Conservation (phyloP, 2,113 vertebrate species). For the Trogon melanurus region DNA sequence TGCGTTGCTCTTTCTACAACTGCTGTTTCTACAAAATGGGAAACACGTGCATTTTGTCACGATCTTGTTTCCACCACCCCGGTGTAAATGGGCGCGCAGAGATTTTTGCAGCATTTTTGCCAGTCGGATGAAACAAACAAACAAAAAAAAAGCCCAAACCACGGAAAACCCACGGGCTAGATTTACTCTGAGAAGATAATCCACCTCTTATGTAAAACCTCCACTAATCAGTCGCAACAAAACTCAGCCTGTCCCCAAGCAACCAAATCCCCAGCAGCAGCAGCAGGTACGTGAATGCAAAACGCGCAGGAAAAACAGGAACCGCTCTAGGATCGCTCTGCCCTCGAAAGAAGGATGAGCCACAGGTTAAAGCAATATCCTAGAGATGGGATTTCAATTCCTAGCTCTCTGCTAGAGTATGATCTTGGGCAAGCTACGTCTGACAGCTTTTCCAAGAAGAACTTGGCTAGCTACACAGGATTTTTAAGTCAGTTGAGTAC, state of each 20-base stretch:
- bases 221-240: background rate
- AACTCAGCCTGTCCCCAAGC: background rate
- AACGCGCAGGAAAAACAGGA: background rate
- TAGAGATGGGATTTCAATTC: background rate
- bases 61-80: background rate
- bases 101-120: background rate
- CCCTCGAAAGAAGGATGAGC: background rate
- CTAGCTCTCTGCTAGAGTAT: background rate
- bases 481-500: background rate
- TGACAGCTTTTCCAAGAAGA: background rate
- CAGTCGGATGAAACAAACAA: background rate
- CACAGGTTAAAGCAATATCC: background rate
- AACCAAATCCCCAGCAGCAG: conserved; percentile 38
- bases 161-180: rapidly evolving
- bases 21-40: background rate
- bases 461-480: background rate
- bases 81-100: background rate
- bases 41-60: background rate
- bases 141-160: background rate
- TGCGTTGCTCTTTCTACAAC: background rate
- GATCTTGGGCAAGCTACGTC: background rate
- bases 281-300: background rate
- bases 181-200: conserved; percentile 45
- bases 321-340: background rate
- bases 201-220: conserved; percentile 52